Base-by-base conservation (phyloP, 2,888 invertebrate species). In the Lochmaea crataegi region DNA sequence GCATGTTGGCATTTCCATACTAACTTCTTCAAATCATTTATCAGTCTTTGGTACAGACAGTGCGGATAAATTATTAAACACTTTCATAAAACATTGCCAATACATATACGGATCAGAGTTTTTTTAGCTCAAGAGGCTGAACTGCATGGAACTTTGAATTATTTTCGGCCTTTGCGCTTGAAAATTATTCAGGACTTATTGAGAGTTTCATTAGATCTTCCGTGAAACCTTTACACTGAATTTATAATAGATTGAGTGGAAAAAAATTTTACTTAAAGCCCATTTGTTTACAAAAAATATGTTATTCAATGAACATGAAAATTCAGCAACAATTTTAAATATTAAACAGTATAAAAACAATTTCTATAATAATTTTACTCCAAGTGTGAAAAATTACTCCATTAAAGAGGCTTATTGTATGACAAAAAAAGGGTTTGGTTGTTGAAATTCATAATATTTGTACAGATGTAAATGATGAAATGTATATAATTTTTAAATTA, bases 21-120 rank as follows among this genome's bases (percentile, higher is more conserved):
- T 48, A 48, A 48, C 3, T 48, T 48, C 5, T 48, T 48, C 45
- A 48, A 48, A 14, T 3, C 45, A 48, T 14, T 48, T 48, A 48
- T 48, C 45, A 48, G 45, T 41, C 41, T 57, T 57, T 57, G 57
- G 57, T 57, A 57, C 57, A 57, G 18, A 57, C 57, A 57, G 7
- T 48, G 45, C 45, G 45, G 14, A 48, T 48, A 48, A 48, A 48
- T 48, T 48, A 48, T 48, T 48, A 48, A 48, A 48, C 45, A 41
- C 9, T 41, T 41, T 41, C 41, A 41, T 41, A 41, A 41, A 41
- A 41, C 41, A 41, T 41, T 41, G 41, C 41, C 41, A 41, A 41
- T 41, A 41, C 3, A 41, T 41, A 41, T 41, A 41, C 3, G 41
- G 41, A 41, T 41, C 41, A 41, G 41, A 41, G 41, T 41, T 41